Evolutionary conservation across 1,140 invertebrate genomes (phyloP), one percentile per base, ranked within the genome.

Genomic region (Battus philenor): DNA sequence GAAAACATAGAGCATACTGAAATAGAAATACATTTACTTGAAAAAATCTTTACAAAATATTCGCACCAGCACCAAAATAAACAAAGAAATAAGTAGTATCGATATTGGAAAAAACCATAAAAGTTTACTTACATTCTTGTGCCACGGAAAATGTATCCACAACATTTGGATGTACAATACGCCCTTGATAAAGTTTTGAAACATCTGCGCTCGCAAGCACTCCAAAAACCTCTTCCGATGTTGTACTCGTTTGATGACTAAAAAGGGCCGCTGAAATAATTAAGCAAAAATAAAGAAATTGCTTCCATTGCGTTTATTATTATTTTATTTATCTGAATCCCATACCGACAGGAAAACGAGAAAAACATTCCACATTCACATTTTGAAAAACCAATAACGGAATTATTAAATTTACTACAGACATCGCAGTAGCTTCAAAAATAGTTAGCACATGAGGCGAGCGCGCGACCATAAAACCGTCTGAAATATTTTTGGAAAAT

Each of bases 401-500:
- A 39, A 61, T 32, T 18, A 59, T 24, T 34, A 53, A 48, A 34
- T 12, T 44, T 27, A 38, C n/a, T 31, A 26, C 18, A 18, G 31
- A 50, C 46, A 62, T 60, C 36, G 45, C 51, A 17, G 41, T 62
- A 47, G 38, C 41, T 22, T 43, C 16, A 12, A 13, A 53, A 52
- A 55, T 54, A 30, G 51, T 68, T 48, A 50, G 47, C 43, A 57
- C 63, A 59, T 59, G 65, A 62, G 63, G 46, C 61, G 51, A 46
- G 45, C 50, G 44, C 50, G 68, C 53, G 63, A 61, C 60, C 47
- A 64, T 46, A 52, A 58, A 54, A 54, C 52, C 61, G 72, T 77
- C 70, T 79, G 74, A 44, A 60, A 61, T 80, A 80, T 84, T 84
- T 84, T 84, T 72, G 77, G 76, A 81, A 77, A 80, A n/a, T 67